Base-by-base conservation (phyloP, 2,113 vertebrate species). In the Eleginops maclovinus region DNA sequence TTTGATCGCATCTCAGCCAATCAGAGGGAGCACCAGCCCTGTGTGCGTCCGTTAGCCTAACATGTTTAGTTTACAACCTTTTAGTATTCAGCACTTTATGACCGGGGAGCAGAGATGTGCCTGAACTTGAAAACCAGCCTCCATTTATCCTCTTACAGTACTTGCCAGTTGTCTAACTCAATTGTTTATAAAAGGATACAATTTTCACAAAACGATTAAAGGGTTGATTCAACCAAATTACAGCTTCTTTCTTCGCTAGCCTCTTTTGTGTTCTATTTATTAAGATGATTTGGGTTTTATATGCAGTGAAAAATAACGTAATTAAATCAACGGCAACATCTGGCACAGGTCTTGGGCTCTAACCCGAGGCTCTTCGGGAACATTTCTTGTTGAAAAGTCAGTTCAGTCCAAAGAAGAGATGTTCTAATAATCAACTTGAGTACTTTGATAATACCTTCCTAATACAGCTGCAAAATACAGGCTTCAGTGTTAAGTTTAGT, bases 51-150 rank as follows among this genome's bases (percentile, higher is more conserved):
- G 14, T 63, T 8, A 43, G 16, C 26, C 19, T 9, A 8, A 26
- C 9, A 40, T 14, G 15, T 59, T 43, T 43, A 4, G 4, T 55
- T 81, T 49, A 41, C 26, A 22, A 24, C 56, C 51, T 62, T 68
- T 36, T 1, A 69, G 28, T 40, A 21, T 16, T 41, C 50, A 56
- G 4, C 40, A 15, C 6, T 50, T 50, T 4, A 13, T 14, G 12
- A 59, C 17, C 15, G 43, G n/a, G 17, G 14, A 71, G 56, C 15
- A 5, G 43, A 55, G 77, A 77, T 84, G 55, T 81, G 85, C 21
- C 66, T 67, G 55, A 72, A 84, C 81, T 67, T 77, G 85, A 77
- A 47, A 53, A 17, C 28, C 31, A 31, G 22, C 61, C 43, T 63
- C 21, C 26, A 3, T 53, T 78, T 36, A 68, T 13, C 17, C 26